phyloP scores from a whole-genome alignment of 2,113 vertebrate genomes.

The Noturus placidus region DNA sequence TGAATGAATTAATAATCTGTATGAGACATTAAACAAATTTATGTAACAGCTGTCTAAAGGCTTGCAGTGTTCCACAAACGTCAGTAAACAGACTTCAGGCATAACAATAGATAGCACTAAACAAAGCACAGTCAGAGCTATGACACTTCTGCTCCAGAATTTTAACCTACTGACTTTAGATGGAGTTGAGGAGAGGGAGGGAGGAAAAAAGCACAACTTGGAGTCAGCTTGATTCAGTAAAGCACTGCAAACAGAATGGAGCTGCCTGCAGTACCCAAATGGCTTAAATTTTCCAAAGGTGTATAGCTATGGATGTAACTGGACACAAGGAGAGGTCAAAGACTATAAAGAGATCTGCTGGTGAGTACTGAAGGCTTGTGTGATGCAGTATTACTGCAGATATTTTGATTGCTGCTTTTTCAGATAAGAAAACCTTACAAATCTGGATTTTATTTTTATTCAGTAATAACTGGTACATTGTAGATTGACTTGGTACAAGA shows the following conservation, averaged over 20 bases:
- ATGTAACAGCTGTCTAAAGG: background rate
- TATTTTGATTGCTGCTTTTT: background rate
- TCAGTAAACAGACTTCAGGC: slow-evolving; percentile 3
- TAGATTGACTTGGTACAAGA: background rate
- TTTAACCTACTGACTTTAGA: slow-evolving; percentile 43
- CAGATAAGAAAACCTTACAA: background rate
- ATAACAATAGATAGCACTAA: slow-evolving; percentile 36
- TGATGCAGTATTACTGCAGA: background rate
- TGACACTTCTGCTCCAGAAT: slow-evolving; percentile 24
- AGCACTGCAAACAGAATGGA: slow-evolving; percentile 39
- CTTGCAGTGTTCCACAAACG: slow-evolving; percentile 7
- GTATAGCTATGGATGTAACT: slow-evolving; percentile 42
- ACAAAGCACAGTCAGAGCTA: slow-evolving; percentile 24
- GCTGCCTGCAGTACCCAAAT: slow-evolving; percentile 10
- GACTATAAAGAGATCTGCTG: slow-evolving; percentile 34
- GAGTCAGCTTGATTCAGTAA: slow-evolving; percentile 18
- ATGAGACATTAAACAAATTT: background rate
- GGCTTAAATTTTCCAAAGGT: slow-evolving; percentile 14
- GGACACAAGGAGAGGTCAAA: slow-evolving; percentile 23
- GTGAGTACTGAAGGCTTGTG: slow-evolving; percentile 35
- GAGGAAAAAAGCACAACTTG: slow-evolving; percentile 13
- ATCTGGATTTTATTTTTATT: background rate
- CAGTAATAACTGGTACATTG: background rate
- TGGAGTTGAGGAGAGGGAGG: slow-evolving; percentile 29
- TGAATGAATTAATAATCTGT: background rate